These are phyloP conservation scores for Sclerodermus sp. DNA, from an alignment of 2,888 invertebrate genomes.

Conservation along the genomic window DNA sequence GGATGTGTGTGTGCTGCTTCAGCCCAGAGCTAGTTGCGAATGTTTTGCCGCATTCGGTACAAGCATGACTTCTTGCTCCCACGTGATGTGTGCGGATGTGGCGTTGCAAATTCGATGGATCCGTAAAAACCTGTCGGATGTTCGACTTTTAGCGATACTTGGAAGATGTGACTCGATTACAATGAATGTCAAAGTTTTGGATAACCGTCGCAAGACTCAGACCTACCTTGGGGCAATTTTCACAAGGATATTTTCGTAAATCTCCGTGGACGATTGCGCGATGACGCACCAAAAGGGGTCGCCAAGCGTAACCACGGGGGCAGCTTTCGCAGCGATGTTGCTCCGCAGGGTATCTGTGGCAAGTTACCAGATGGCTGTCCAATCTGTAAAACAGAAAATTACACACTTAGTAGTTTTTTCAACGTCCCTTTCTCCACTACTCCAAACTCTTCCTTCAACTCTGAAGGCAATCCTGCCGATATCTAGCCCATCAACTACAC, in stretches of 20 bases:
- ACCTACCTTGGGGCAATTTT: constrained; percentile 84
- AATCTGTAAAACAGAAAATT: too few species aligned
- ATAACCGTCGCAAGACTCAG: background rate
- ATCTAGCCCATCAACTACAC: too few species aligned
- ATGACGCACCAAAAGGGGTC: constrained; percentile 80
- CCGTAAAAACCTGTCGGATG: constrained; percentile 85
- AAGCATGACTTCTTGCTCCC: constrained; percentile 94
- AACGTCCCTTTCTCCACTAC: too few species aligned
- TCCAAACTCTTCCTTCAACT: too few species aligned
- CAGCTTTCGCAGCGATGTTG: constrained; percentile 85
- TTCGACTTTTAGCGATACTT: constrained; percentile 55
- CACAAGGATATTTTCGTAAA: constrained; percentile 86
- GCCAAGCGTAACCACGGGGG: constrained; percentile 79
- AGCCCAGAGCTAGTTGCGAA: constrained; percentile 97
- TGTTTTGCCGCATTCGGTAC: constrained; percentile 97
- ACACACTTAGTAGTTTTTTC: too few species aligned
- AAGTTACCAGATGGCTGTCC: constrained; percentile 78
- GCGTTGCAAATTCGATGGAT: constrained; percentile 94
- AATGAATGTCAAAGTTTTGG: constrained; percentile 13
- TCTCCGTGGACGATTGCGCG: constrained; percentile 80
- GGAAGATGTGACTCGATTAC: constrained; percentile 30
- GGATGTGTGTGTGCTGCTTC: constrained; percentile 99
- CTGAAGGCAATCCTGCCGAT: too few species aligned
- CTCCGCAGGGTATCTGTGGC: constrained; percentile 77
- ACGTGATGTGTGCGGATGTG: constrained; percentile 96